A percentile compares a stretch with the other conserved stretches of the same genome.
Evolutionary conservation across 2,888 invertebrate genomes (phyloP).

Genomic region (Dryomyza anilis): DNA sequence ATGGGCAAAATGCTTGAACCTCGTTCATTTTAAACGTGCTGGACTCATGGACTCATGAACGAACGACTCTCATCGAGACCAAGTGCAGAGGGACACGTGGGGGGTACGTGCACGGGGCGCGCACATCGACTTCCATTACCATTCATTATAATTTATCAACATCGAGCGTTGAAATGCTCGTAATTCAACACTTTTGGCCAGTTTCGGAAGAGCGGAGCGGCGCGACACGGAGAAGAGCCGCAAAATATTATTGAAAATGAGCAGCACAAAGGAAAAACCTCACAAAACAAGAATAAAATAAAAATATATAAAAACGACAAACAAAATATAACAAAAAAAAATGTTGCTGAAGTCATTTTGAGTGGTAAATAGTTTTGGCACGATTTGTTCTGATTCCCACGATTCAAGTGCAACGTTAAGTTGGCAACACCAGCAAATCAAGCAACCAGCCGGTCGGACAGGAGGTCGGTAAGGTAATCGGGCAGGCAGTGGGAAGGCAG

Average conservation of each 20-base stretch:
- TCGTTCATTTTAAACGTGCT: constrained; percentile 22
- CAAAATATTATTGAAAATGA: constrained; percentile 22
- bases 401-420: constrained; percentile 43
- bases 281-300: constrained; percentile 30
- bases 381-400: constrained; percentile 49
- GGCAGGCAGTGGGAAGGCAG: neutral
- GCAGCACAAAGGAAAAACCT: constrained; percentile 17
- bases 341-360: constrained; percentile 43
- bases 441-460: neutral
- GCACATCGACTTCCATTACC: constrained; percentile 38
- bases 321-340: too few relatives aligned
- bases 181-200: constrained; percentile 43
- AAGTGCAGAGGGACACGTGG: neutral
- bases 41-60: too few relatives aligned
- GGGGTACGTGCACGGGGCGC: neutral
- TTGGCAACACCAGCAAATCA: constrained; percentile 8
- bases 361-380: constrained; percentile 48
- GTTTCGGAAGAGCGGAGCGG: constrained; percentile 10
- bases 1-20: constrained; percentile 29
- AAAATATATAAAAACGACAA: constrained; percentile 19
- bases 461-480: neutral
- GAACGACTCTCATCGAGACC: neutral
- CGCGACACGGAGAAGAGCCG: constrained; percentile 13
- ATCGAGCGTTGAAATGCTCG: constrained; percentile 44
- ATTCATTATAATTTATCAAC: constrained; percentile 45